These are phyloP conservation scores for Drosophila kikkawai DNA, from an alignment of 1,140 invertebrate genomes.

Conservation along the genomic window DNA sequence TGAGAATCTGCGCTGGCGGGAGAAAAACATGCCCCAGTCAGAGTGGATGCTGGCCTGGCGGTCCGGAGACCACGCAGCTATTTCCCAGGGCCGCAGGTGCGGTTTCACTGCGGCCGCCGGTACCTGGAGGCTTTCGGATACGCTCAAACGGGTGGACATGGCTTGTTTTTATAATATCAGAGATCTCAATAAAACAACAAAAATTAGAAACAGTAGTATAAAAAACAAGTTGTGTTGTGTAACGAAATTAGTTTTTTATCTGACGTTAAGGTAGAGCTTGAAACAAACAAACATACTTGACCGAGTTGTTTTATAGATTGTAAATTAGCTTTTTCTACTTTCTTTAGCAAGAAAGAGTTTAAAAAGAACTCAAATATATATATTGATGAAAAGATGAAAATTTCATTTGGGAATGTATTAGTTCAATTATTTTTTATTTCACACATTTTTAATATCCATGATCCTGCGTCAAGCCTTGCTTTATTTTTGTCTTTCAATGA, in stretches of 20 bases:
- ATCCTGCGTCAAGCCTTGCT: too few relatives aligned
- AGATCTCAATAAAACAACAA: conserved; percentile 24
- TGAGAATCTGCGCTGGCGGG: conserved; percentile 17
- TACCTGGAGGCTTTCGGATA: neutral
- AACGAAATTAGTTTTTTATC: neutral
- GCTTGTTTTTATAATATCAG: neutral
- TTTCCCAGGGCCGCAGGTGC: conserved; percentile 57
- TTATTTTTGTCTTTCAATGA: too few relatives aligned
- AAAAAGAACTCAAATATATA: too few relatives aligned
- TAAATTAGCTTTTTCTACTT: neutral
- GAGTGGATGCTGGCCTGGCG: conserved; percentile 51
- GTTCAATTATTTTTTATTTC: too few relatives aligned
- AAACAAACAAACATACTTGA: neutral
- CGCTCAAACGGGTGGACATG: conserved; percentile 6
- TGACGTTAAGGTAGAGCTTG: neutral
- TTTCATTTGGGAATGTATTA: too few relatives aligned
- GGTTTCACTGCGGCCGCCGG: conserved; percentile 12
- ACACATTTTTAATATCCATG: too few relatives aligned
- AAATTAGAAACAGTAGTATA: conserved; percentile 25
- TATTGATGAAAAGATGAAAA: too few relatives aligned
- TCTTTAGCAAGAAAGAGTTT: too few relatives aligned
- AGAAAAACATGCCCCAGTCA: conserved; percentile 58
- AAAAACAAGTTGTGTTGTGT: conserved; percentile 18
- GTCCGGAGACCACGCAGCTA: conserved; percentile 41
- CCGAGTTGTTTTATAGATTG: neutral